These are phyloP conservation scores for Didymodactylos carnosus DNA, from an alignment of 2,888 invertebrate genomes.

Conservation along the genomic window DNA sequence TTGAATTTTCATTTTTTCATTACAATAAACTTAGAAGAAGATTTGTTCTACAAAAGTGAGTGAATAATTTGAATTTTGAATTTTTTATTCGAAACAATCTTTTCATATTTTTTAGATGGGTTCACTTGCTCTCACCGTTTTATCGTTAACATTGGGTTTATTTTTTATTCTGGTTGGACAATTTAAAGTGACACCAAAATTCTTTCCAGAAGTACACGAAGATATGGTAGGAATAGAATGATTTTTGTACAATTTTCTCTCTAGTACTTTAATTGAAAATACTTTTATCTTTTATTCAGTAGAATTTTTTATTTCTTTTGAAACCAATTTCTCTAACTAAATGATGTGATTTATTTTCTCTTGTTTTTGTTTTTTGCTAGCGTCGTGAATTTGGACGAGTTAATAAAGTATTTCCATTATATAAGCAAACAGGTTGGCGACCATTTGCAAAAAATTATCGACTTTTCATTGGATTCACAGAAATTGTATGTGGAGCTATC, in stretches of 20 bases:
- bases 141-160: conserved; percentile 6
- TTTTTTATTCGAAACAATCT: no score
- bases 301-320: neutral
- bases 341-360: neutral
- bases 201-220: conserved; percentile 8
- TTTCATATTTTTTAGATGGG: neutral
- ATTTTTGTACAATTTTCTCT: neutral
- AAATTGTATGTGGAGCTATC: conserved; percentile 5
- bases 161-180: conserved; percentile 12
- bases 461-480: neutral
- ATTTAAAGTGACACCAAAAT: conserved; percentile 12
- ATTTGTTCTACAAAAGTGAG: no score
- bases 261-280: no score
- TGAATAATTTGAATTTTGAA: neutral
- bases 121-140: conserved; percentile 4
- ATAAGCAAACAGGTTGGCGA: conserved; percentile 8
- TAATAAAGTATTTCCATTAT: conserved; percentile 14
- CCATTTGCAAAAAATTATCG: conserved; percentile 14
- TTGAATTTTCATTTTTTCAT: no score
- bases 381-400: conserved; percentile 11
- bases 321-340: neutral
- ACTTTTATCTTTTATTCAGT: no score
- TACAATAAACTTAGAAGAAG: no score
- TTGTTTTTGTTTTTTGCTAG: neutral
- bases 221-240: conserved; percentile 5